Percentiles rank a stretch among this genome's conserved stretches.
Evolutionary conservation across 2,797 vertebrate species (phyloP).

Genomic region (Acipenser oxyrinchus): DNA sequence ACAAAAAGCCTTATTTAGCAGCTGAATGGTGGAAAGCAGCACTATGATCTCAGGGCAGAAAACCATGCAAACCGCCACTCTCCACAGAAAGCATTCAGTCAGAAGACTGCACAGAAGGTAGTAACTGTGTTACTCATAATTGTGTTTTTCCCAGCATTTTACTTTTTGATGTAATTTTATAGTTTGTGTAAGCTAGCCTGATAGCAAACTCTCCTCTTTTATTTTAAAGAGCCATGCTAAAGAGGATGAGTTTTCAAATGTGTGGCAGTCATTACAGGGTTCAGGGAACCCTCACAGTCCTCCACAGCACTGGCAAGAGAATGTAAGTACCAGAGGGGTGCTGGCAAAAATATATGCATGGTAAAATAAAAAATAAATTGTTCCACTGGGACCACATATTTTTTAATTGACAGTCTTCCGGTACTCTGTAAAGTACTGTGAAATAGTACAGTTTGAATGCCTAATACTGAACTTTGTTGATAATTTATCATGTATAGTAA

Average conservation of each 20-base stretch:
- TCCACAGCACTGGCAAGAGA: conserved; percentile 64
- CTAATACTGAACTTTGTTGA: no score
- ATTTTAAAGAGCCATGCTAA: conserved; percentile 39
- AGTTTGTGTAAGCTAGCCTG: neutral
- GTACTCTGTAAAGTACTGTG: no score
- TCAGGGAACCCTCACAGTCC: conserved; percentile 63
- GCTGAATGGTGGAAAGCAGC: conserved; percentile 62
- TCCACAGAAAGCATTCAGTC: conserved; percentile 58
- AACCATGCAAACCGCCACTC: conserved; percentile 62
- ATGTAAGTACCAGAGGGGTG: conserved; percentile 51
- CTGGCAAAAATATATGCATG: no score
- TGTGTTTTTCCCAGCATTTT: neutral
- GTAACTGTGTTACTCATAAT: conserved; percentile 1
- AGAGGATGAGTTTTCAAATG: conserved; percentile 76
- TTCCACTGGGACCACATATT: no score
- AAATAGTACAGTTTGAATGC: no score
- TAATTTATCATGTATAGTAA: no score
- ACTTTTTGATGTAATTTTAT: neutral
- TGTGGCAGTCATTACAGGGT: conserved; percentile 84
- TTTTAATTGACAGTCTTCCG: no score
- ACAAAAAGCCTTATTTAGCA: conserved; percentile 35
- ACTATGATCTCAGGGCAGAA: conserved; percentile 51
- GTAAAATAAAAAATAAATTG: no score
- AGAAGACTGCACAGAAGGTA: conserved; percentile 67
- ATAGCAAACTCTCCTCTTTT: neutral